These are phyloP conservation scores for Cryptocephalus primarius DNA, from an alignment of 2,888 invertebrate species.

Conservation along the genomic window DNA sequence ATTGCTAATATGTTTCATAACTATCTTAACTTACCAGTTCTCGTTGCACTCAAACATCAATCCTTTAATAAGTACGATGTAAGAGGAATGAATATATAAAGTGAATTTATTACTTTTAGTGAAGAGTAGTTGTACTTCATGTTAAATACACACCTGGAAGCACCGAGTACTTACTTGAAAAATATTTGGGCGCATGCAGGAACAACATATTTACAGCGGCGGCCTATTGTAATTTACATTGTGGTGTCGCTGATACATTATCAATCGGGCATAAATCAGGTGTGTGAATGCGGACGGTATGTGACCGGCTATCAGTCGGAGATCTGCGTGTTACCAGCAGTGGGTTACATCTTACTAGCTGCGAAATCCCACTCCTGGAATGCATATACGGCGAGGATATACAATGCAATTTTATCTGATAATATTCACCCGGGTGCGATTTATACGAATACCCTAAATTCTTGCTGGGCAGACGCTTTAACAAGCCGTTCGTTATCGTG, in stretches of 20 bases:
- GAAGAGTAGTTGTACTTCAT: too few species aligned
- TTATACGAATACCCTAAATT: conserved; percentile 17
- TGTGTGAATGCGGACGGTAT: conserved; percentile 27
- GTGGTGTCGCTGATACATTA: conserved; percentile 36
- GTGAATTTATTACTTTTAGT: too few species aligned
- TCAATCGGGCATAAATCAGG: conserved; percentile 36
- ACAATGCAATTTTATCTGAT: conserved; percentile 27
- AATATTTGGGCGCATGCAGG: conserved; percentile 13
- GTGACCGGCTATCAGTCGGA: conserved; percentile 13
- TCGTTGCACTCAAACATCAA: too few species aligned
- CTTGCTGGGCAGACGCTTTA: conserved; percentile 3
- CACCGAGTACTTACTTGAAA: too few species aligned
- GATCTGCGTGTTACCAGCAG: conserved; percentile 22
- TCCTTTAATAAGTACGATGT: too few species aligned
- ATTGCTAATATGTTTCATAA: too few species aligned
- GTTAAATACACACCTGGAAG: too few species aligned
- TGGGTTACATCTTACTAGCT: conserved; percentile 28
- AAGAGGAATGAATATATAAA: too few species aligned
- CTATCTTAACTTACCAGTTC: too few species aligned
- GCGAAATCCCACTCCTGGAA: conserved; percentile 20
- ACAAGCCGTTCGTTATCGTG: too few species aligned
- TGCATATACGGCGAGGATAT: conserved; percentile 24
- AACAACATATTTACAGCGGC: conserved; percentile 34
- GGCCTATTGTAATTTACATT: conserved; percentile 37
- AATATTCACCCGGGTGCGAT: conserved; percentile 16